Conservation (phyloP, 2,797 vertebrate genomes). For the Lagorchestes hirsutus region DNA sequence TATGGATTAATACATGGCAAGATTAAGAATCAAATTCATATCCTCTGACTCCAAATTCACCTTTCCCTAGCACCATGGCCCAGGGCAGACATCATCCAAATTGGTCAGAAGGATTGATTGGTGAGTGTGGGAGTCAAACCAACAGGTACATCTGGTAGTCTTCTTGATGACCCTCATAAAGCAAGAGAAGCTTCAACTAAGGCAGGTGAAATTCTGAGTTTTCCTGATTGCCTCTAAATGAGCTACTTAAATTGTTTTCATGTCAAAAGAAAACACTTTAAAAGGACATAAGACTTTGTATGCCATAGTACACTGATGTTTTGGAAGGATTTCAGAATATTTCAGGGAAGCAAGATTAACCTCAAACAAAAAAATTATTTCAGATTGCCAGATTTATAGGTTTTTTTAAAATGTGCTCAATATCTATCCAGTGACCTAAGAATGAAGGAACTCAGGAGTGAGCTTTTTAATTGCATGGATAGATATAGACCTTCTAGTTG, state of each 20-base stretch:
- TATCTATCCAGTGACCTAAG: conserved; percentile 75
- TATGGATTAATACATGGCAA: neutral
- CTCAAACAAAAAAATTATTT: conserved; percentile 78
- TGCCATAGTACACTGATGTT: conserved; percentile 27
- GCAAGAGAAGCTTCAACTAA: neutral
- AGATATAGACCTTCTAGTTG: conserved; percentile 65
- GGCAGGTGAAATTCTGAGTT: neutral
- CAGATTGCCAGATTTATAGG: conserved; percentile 80
- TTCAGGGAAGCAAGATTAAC: conserved; percentile 27
- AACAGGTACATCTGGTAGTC: neutral
- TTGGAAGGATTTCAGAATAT: conserved; percentile 74
- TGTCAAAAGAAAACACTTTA: conserved; percentile 2
- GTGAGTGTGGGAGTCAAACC: neutral
- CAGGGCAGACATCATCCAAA: neutral
- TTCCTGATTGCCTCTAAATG: conserved; percentile 49
- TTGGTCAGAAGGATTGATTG: neutral
- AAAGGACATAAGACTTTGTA: neutral
- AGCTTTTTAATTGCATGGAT: conserved; percentile 79
- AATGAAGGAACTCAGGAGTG: conserved; percentile 72
- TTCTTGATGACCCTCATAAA: neutral
- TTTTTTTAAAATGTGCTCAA: conserved; percentile 77
- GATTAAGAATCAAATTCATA: neutral
- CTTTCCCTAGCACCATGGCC: neutral
- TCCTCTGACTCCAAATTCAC: neutral
- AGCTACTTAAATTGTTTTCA: conserved; percentile 31